Evolutionary conservation across 2,113 vertebrate species (phyloP).

Genomic region (Puffinus mauretanicus): DNA sequence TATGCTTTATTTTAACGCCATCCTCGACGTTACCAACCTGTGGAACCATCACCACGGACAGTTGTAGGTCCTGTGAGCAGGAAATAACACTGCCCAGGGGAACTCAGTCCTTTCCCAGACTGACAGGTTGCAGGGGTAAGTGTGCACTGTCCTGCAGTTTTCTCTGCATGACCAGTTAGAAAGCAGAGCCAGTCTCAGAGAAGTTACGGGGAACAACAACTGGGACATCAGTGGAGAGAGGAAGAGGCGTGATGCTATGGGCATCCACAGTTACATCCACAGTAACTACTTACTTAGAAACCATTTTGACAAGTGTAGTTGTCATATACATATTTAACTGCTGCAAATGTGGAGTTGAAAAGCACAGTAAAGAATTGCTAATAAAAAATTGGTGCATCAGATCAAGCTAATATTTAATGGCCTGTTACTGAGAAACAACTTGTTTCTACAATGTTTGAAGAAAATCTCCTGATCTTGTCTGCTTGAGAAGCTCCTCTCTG

Average conservation of each 20-base stretch:
- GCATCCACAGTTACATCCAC: not conserved
- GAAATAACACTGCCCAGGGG: not conserved
- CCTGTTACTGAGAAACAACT: not conserved
- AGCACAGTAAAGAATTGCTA: not conserved
- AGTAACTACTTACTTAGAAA: not conserved
- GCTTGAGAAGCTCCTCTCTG: not conserved
- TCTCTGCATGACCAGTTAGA: not conserved
- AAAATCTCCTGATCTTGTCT: not conserved
- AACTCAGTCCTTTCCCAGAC: not conserved
- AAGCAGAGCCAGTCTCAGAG: not conserved
- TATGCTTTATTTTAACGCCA: not conserved
- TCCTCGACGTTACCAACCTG: not conserved
- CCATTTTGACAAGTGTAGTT: not conserved
- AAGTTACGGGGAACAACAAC: not conserved
- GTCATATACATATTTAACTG: not conserved
- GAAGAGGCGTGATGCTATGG: not conserved
- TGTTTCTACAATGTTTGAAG: not conserved
- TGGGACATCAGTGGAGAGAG: not conserved
- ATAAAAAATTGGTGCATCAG: rapidly evolving
- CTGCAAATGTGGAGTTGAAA: not conserved
- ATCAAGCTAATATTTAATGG: not conserved
- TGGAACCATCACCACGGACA: not conserved
- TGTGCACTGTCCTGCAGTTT: not conserved
- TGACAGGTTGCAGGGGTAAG: not conserved
- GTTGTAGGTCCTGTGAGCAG: not conserved